Base-by-base conservation (phyloP, 2,113 vertebrate species). In the Aptenodytes patagonicus region DNA sequence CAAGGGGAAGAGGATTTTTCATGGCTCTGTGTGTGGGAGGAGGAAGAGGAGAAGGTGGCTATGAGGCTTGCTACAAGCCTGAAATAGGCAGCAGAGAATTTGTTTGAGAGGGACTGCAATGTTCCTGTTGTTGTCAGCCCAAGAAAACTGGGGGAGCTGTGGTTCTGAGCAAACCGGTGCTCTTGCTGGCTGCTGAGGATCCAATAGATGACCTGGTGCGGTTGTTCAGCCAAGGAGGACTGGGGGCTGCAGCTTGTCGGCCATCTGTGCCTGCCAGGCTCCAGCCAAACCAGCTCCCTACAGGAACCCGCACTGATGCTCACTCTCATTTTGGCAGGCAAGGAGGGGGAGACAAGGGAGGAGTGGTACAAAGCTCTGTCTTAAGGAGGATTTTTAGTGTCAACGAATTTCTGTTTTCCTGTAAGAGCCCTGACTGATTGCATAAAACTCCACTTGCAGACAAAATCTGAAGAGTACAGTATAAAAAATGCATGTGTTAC, bases 401-500 rank as follows among this genome's bases (percentile, higher is more conserved):
- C 58, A 80, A 78, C 11, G 9, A 87, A 84, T 93, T 97, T 93
- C 87, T 94, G 68, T 94, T 91, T 97, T 97, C 79, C 92, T 84
- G 54, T 80, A 95, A 95, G 88, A 89, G 71, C 78, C 91, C 72
- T 65, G 82, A 83, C 76, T 87, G 94, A 97, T 95, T 65, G 77
- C 77, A 76, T 46, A 81, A 72, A 96, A 96, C 58, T 87, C 49
- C 13, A 88, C 64, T 61, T 38, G 64, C 78, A 96, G 80, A 84
- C 80, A 92, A 88, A 95, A 93, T 77, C 49, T 66, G 62, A 94
- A 65, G 71, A 85, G 38, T 52, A 73, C 54, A 52, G 34, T 61
- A 78, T 72, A 89, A 83, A 92, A 96, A 83, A 78, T 82, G 19
- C 61, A 54, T 49, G 54, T 58, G 79, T 57, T 94, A 90, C 46